Conservation (phyloP, 2,888 invertebrate genomes). For the Philereme vetulata region DNA sequence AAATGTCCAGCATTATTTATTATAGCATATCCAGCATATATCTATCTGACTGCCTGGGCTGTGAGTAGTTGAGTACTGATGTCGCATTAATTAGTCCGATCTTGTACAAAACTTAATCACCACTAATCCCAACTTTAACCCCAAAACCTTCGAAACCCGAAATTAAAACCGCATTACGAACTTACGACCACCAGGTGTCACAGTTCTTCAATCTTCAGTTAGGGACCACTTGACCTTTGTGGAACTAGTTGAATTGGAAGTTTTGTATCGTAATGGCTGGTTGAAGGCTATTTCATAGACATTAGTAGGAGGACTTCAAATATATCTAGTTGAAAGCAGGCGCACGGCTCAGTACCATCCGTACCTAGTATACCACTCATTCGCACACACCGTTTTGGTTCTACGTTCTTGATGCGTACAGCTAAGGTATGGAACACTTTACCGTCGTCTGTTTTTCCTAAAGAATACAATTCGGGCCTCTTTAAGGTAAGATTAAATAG, state of each 20-base stretch:
- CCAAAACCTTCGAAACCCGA: conserved; percentile 21
- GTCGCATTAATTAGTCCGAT: conserved; percentile 6
- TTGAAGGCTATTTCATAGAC: conserved; percentile 20
- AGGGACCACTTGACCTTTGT: conserved; percentile 19
- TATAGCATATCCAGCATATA: too few species aligned
- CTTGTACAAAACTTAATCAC: conserved; percentile 14
- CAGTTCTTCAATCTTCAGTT: conserved; percentile 17
- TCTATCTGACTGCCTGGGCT: too few species aligned
- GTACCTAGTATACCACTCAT: too few species aligned
- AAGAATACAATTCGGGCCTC: too few species aligned
- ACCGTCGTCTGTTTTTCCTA: too few species aligned
- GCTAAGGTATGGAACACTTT: too few species aligned
- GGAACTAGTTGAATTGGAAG: conserved; percentile 8
- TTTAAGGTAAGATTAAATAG: too few species aligned
- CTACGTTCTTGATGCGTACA: too few species aligned
- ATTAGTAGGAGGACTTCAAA: conserved; percentile 4
- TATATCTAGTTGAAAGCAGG: not conserved
- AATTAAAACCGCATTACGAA: conserved; percentile 19
- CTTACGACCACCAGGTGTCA: conserved; percentile 23
- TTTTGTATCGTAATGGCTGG: conserved; percentile 24
- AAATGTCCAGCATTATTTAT: too few species aligned
- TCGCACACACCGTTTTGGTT: too few species aligned
- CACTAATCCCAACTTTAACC: conserved; percentile 15
- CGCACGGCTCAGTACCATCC: too few species aligned
- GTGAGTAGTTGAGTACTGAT: too few species aligned